These are phyloP conservation scores for Sibirionetta formosa DNA, from an alignment of 2,797 vertebrate genomes.

Conservation along the genomic window DNA sequence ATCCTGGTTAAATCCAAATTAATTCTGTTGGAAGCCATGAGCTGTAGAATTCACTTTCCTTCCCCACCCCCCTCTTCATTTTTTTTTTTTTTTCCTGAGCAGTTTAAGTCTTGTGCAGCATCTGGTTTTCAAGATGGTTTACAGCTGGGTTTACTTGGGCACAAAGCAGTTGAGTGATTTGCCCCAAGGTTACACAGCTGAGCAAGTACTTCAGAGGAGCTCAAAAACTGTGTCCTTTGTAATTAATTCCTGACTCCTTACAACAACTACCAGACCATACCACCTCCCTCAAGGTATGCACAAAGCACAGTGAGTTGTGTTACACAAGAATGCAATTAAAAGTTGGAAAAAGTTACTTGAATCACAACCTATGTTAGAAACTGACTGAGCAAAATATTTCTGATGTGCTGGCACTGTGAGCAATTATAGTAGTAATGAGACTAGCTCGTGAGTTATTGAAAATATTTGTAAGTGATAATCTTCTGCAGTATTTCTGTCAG, in stretches of 20 bases:
- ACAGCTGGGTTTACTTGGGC: slow-evolving; percentile 49
- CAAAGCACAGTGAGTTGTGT: neutral
- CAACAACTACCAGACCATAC: neutral
- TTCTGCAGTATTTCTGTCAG: neutral
- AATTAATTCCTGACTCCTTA: neutral
- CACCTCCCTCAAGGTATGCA: slow-evolving; percentile 7
- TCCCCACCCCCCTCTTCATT: neutral
- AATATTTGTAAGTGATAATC: neutral
- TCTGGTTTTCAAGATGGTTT: slow-evolving; percentile 58
- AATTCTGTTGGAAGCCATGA: neutral
- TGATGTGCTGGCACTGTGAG: neutral
- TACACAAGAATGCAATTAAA: neutral
- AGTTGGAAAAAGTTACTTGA: neutral
- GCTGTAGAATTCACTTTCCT: neutral
- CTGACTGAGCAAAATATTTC: neutral
- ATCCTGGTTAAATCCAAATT: neutral
- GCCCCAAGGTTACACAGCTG: slow-evolving; percentile 58
- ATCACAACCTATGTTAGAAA: neutral
- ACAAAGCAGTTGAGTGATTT: slow-evolving; percentile 38
- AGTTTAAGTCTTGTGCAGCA: slow-evolving; percentile 35
- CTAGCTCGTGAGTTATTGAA: neutral
- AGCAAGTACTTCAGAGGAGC: slow-evolving; percentile 1
- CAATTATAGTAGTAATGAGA: neutral
- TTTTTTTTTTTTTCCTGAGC: neutral
- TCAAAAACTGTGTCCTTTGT: neutral